Evolutionary conservation across 2,888 invertebrate genomes (phyloP), one percentile per base, ranked within the genome.

Genomic region (Gymnocheta viridis): DNA sequence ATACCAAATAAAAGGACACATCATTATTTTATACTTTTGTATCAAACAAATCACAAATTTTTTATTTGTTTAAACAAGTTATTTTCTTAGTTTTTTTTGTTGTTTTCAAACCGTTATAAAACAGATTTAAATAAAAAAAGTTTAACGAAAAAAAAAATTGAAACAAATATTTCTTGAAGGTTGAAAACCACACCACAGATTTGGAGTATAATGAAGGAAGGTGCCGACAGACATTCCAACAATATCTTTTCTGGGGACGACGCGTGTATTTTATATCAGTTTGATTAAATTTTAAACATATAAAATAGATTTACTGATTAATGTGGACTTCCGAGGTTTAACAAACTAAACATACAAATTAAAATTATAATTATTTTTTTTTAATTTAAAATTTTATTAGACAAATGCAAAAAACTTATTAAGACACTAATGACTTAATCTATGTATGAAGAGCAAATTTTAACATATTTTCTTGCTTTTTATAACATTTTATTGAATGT

Each of bases 11-110:
- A n/a, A 29, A 66, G 64, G 54, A 76, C 64, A 32, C 41, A 24
- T 67, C 12, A 27, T 49, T 58, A 35, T 10, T 17, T 47, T 17
- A 9, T 27, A 19, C 24, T 51, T 64, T 62, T 47, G 35, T 58
- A 58, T 70, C 38, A 82, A 72, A 73, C 62, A 77, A 82, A 77
- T 72, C 66, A 82, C 72, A 60, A 35, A 66, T 29, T 69, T 62
- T 22, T 4, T 47, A 27, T 64, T 56, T 56, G 22, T 49, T 38
- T 5, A 54, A 82, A 62, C 54, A 78, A 78, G 67, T 78, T 70
- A 51, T 60, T 66, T 24, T 69, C 38, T 49, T 69, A 62, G 60
- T 78, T 69, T 62, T 19, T 41, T 64, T 35, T 41, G 44, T 78
- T 41, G 5, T 19, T 47, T 72, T 66, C 77, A 72, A 19, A 58